These are phyloP conservation scores for Cirrhinus molitorella DNA, from an alignment of 2,797 vertebrate genomes.

Conservation along the genomic window DNA sequence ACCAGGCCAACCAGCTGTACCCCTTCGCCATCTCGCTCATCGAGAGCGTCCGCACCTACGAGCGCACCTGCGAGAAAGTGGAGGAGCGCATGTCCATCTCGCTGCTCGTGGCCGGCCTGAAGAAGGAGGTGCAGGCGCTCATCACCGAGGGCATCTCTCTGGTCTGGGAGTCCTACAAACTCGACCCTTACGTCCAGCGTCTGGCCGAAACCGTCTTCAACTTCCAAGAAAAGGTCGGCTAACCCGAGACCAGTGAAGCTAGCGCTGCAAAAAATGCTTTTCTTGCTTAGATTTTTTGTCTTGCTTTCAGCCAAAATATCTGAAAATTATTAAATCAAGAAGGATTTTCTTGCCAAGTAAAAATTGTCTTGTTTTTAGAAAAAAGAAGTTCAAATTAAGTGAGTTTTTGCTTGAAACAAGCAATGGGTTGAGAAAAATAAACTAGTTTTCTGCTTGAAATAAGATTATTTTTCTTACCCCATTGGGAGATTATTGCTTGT, in stretches of 20 bases:
- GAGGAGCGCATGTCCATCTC: conserved; percentile 94
- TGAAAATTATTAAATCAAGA: too few relatives aligned
- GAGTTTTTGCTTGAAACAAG: too few relatives aligned
- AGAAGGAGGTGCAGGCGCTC: conserved; percentile 96
- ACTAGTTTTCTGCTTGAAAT: too few relatives aligned
- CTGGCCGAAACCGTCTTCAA: conserved; percentile 98
- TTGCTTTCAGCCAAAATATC: too few relatives aligned
- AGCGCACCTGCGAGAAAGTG: conserved; percentile 97
- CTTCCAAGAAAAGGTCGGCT: conserved; percentile 96
- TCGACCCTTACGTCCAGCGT: conserved; percentile 97
- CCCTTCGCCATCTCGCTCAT: conserved; percentile 98
- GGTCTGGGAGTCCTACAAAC: conserved; percentile 99
- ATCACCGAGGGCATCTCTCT: conserved; percentile 94
- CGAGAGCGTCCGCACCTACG: conserved; percentile 96
- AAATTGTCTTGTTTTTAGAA: too few relatives aligned
- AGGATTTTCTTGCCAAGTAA: too few relatives aligned
- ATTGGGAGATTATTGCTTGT: too few relatives aligned
- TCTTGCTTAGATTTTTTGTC: too few relatives aligned
- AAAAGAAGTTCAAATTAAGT: too few relatives aligned
- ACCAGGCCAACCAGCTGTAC: conserved; percentile 98
- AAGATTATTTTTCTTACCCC: too few relatives aligned
- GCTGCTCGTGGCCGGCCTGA: conserved; percentile 93
- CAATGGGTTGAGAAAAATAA: too few relatives aligned
- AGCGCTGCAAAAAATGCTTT: too few relatives aligned
- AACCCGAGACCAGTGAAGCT: background rate